These are phyloP conservation scores for Aphelenchoides fujianensis DNA, from an alignment of 1,140 invertebrate species.

Conservation along the genomic window DNA sequence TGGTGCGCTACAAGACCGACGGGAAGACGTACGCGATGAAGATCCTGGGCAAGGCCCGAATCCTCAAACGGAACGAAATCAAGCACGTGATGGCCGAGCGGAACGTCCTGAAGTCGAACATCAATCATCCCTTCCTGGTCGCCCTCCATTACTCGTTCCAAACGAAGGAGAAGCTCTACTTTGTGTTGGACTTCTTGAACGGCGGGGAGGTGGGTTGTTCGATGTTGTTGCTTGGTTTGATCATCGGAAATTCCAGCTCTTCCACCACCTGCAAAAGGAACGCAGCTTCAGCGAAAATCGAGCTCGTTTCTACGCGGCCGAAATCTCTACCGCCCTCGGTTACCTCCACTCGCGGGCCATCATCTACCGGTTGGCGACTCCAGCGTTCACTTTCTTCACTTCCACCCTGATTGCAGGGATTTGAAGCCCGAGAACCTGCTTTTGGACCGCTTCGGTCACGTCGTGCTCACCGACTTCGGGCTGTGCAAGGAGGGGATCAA, in stretches of 20 bases:
- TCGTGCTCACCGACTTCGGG: slow-evolving; percentile 73
- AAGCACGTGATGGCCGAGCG: slow-evolving; percentile 72
- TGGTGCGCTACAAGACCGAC: slow-evolving; percentile 68
- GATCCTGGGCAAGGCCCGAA: slow-evolving; percentile 66
- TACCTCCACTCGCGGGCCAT: slow-evolving; percentile 68
- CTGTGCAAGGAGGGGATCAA: slow-evolving; percentile 71
- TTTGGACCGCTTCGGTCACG: slow-evolving; percentile 73
- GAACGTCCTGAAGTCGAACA: slow-evolving; percentile 70
- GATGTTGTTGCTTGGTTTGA: slow-evolving; percentile 30
- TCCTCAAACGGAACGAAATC: slow-evolving; percentile 64
- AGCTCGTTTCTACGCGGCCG: slow-evolving; percentile 87
- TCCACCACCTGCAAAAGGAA: slow-evolving; percentile 71
- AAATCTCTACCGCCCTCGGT: slow-evolving; percentile 69
- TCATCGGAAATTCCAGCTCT: slow-evolving; percentile 69
- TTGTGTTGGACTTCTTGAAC: slow-evolving; percentile 73
- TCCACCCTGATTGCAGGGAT: slow-evolving; percentile 66
- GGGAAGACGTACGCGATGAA: slow-evolving; percentile 70
- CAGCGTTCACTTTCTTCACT: slow-evolving; percentile 12
- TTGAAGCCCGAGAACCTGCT: slow-evolving; percentile 82
- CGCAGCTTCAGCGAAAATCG: slow-evolving; percentile 70
- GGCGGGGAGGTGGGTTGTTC: slow-evolving; percentile 69
- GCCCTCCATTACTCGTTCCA: slow-evolving; percentile 72
- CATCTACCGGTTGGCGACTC: slow-evolving; percentile 68
- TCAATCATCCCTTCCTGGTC: slow-evolving; percentile 73
- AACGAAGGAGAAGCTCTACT: slow-evolving; percentile 71